Evolutionary conservation across 2,113 vertebrate species (phyloP), one percentile per base, ranked within the genome.

Genomic region (Actenoides lindsayi): DNA sequence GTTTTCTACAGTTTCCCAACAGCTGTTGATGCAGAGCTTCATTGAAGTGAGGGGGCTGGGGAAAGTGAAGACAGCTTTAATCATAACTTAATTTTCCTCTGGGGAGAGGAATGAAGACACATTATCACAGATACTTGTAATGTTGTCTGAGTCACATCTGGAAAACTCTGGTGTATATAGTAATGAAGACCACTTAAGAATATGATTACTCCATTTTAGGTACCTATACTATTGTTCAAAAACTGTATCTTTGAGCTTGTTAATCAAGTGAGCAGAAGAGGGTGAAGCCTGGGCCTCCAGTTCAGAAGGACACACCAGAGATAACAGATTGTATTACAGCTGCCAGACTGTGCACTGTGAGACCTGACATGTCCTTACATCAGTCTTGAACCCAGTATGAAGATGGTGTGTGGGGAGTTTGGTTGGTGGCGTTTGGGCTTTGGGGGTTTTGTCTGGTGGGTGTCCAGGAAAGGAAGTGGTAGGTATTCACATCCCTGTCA

Each of bases 341-440:
- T 78, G 57, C 28, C 21, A 25, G 46, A 10, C 21, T 10, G 11
- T 14, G 14, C 10, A 1, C 8, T 1, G 5, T 8, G n/a, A 10
- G n/a, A 3, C 39, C 41, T 9, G 27, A 27, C 5, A 1, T 12
- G 50, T 51, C 27, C 50, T 25, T 21, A 27, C 30, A 4, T 4
- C 28, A 7, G 18, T 10, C 39, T 31, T 6, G 21, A 17, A 3
- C 24, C 16, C 24, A 5, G 4, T 1, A 0, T 2, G 62, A 7
- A 30, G 56, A 7, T 11, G 16, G 3, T 2, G 7, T 1, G 9
- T 6, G 39, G 35, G 31, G 15, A 23, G 7, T 41, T 41, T 14
- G 21, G 11, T 5, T 25, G 4, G 11, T n/a, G 23, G 27, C 1
- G 0, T 10, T 9, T 65, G 42, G 53, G 30, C 9, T 39, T 37